phyloP scores from a whole-genome alignment of 2,888 invertebrate species.

The Strigamia crassipes region DNA sequence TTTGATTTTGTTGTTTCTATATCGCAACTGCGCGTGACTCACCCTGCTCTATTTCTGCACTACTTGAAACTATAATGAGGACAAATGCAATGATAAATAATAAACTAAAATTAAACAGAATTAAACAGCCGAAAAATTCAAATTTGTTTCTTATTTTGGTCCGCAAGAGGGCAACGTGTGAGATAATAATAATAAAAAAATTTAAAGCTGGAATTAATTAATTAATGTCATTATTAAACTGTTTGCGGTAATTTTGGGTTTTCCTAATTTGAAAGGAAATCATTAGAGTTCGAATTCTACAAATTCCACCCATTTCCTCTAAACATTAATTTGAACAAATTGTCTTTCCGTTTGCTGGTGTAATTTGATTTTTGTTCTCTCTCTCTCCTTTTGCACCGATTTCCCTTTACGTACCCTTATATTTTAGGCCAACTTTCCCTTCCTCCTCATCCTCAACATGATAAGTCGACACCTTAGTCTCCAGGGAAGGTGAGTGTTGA shows the following conservation, averaged over 20 bases:
- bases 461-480: constrained; percentile 50
- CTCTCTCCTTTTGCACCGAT: constrained; percentile 14
- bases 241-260: no score
- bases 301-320: background rate
- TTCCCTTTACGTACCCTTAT: no score
- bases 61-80: no score
- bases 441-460: constrained; percentile 47
- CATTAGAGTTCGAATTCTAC: background rate
- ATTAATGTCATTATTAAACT: no score
- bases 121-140: no score
- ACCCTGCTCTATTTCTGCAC: background rate
- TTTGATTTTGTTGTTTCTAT: background rate
- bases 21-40: background rate
- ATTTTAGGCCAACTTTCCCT: constrained; percentile 20
- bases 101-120: no score
- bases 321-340: background rate
- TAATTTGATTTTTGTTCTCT: background rate
- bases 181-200: no score
- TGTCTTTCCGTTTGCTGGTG: background rate
- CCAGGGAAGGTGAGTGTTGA: constrained; percentile 50
- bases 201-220: no score
- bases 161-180: no score
- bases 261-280: background rate
- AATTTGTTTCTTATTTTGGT: no score
- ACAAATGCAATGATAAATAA: no score